phyloP scores from a whole-genome alignment of 92 coral and sea anemone species.

The Epizoanthus scotinus region DNA sequence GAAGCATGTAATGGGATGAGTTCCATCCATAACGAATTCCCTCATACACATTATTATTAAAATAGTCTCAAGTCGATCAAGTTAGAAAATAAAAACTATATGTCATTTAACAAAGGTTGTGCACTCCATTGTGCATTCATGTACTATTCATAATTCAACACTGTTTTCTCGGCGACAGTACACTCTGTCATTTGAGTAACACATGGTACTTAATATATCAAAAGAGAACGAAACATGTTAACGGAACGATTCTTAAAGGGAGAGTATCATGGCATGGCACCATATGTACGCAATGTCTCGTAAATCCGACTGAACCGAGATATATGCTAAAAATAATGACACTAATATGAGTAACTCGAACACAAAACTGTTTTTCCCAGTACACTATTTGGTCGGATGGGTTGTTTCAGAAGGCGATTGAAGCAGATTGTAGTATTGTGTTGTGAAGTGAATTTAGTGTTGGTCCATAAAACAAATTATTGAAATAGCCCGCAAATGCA shows the following conservation, averaged over 20 bases:
- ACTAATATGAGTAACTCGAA: too few species aligned
- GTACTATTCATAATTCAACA: neutral
- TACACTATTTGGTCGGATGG: too few species aligned
- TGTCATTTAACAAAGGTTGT: neutral
- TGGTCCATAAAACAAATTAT: too few species aligned
- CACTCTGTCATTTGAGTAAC: constrained; percentile 9
- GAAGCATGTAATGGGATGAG: neutral
- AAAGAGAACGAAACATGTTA: constrained; percentile 3
- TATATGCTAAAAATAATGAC: too few species aligned
- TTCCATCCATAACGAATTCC: neutral
- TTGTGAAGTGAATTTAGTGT: too few species aligned
- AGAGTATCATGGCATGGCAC: too few species aligned
- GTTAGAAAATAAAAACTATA: constrained; percentile 2
- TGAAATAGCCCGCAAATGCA: too few species aligned
- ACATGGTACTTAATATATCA: constrained; percentile 8
- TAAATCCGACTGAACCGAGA: too few species aligned
- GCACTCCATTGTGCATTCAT: neutral
- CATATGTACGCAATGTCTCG: too few species aligned
- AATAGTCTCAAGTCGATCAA: constrained; percentile 5
- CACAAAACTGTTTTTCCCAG: too few species aligned
- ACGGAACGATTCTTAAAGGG: constrained; percentile 3
- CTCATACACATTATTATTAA: neutral
- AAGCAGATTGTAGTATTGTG: too few species aligned
- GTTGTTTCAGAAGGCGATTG: too few species aligned
- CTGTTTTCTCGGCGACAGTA: constrained; percentile 1